phyloP scores from a whole-genome alignment of 2,888 invertebrate genomes.

The Strigamia crassipes region DNA sequence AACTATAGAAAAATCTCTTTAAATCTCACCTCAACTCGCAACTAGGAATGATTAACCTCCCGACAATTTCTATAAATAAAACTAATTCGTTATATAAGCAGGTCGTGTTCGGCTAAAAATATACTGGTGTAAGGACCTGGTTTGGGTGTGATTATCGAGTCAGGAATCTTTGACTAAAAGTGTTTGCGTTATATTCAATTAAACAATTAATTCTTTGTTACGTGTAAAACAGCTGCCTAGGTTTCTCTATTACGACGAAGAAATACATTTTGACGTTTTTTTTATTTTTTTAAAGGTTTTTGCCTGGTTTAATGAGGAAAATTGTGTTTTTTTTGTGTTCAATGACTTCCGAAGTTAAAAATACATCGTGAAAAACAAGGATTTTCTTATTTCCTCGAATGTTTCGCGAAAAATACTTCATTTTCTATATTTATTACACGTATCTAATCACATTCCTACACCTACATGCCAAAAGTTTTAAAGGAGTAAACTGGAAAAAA shows the following conservation, averaged over 20 bases:
- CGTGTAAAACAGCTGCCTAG: background rate
- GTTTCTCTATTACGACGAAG: too few species aligned
- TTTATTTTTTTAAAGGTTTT: background rate
- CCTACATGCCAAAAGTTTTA: background rate
- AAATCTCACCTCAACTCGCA: background rate
- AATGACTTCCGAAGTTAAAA: too few species aligned
- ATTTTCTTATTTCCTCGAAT: too few species aligned
- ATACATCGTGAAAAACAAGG: background rate
- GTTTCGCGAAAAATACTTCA: background rate
- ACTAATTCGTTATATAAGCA: constrained; percentile 28
- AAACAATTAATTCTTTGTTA: background rate
- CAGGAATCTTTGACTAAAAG: background rate
- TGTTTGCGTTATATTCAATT: background rate
- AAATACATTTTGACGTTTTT: background rate
- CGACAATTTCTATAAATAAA: constrained; percentile 32
- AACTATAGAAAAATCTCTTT: background rate
- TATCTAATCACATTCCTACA: constrained; percentile 5
- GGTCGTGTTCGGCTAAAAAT: constrained; percentile 35
- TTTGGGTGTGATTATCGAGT: background rate
- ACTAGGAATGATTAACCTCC: constrained; percentile 30
- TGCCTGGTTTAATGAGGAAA: too few species aligned
- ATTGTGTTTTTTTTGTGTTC: too few species aligned
- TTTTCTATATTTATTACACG: constrained; percentile 10
- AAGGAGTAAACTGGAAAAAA: background rate
- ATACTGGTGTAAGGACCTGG: constrained; percentile 29